A percentile compares a stretch with the other conserved stretches of the same genome.
Conservation (phyloP, 1,140 invertebrate species). For the Helicoverpa armigera region DNA sequence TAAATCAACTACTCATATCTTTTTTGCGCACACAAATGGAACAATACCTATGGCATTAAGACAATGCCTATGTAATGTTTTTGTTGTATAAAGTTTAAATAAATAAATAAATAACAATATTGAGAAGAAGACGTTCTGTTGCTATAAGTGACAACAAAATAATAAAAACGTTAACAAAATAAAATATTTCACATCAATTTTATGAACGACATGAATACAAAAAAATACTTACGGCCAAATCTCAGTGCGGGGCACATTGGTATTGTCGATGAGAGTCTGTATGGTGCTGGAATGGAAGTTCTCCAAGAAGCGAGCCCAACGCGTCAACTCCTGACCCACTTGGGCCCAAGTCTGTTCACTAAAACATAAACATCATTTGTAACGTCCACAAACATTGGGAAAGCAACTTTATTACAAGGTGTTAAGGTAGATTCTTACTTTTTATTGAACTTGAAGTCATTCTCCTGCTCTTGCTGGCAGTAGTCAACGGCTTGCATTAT, state of each 20-base stretch:
- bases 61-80: too few relatives aligned
- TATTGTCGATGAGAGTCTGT: slow-evolving; percentile 57
- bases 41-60: too few relatives aligned
- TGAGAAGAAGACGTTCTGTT: too few relatives aligned
- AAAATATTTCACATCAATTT: too few relatives aligned
- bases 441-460: slow-evolving; percentile 75
- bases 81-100: too few relatives aligned
- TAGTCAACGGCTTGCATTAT: slow-evolving; percentile 80
- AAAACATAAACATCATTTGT: background rate
- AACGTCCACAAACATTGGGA: background rate
- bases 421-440: slow-evolving; percentile 62
- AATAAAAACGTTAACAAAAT: too few relatives aligned
- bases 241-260: slow-evolving; percentile 44
- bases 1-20: too few relatives aligned
- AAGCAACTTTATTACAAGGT: slow-evolving; percentile 2
- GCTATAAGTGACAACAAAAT: too few relatives aligned
- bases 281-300: slow-evolving; percentile 73
- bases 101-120: too few relatives aligned
- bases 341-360: slow-evolving; percentile 75
- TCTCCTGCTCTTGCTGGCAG: slow-evolving; percentile 81
- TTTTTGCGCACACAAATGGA: too few relatives aligned
- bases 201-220: too few relatives aligned
- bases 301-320: slow-evolving; percentile 80
- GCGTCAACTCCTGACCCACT: slow-evolving; percentile 72
- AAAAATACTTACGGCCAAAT: slow-evolving; percentile 69